These are phyloP conservation scores for Epizoanthus ramosus DNA, from an alignment of 92 coral and sea anemone genomes.

Conservation along the genomic window DNA sequence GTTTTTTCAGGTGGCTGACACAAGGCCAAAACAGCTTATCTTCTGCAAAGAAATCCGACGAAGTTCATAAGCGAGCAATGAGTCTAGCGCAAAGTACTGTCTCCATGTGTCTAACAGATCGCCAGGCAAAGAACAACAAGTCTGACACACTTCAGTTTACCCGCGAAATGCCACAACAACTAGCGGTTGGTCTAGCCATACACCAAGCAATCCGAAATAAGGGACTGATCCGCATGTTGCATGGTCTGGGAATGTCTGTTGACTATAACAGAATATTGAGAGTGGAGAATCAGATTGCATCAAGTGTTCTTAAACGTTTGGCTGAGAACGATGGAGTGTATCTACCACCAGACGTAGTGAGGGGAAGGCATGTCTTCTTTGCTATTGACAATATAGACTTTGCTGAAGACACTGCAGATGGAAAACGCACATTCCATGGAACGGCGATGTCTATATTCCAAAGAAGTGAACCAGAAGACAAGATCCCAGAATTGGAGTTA, in stretches of 20 bases:
- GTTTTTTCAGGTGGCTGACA: no score
- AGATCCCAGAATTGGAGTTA: conserved; percentile 38
- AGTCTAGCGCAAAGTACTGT: conserved; percentile 50
- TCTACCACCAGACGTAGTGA: conserved; percentile 62
- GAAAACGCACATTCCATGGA: conserved; percentile 63
- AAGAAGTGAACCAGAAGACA: conserved; percentile 38
- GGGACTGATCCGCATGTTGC: conserved; percentile 40
- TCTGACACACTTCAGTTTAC: conserved; percentile 25
- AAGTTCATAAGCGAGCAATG: conserved; percentile 25
- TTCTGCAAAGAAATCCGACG: no score
- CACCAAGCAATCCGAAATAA: conserved; percentile 56
- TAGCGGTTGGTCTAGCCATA: conserved; percentile 51
- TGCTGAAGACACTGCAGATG: conserved; percentile 52
- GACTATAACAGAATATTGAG: conserved; percentile 67
- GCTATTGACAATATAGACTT: conserved; percentile 62
- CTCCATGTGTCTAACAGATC: conserved; percentile 54
- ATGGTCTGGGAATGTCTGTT: conserved; percentile 58
- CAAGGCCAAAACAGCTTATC: no score
- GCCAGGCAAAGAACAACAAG: conserved; percentile 49
- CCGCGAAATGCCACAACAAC: conserved; percentile 59
- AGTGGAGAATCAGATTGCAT: conserved; percentile 44
- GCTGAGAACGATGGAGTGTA: conserved; percentile 56
- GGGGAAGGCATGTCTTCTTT: conserved; percentile 58
- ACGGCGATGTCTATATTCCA: conserved; percentile 75
- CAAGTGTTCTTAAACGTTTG: conserved; percentile 50